A percentile compares a stretch with the other conserved stretches of the same genome.
Evolutionary conservation across 2,888 invertebrate species (phyloP).

Genomic region (Saturnia pavonia): DNA sequence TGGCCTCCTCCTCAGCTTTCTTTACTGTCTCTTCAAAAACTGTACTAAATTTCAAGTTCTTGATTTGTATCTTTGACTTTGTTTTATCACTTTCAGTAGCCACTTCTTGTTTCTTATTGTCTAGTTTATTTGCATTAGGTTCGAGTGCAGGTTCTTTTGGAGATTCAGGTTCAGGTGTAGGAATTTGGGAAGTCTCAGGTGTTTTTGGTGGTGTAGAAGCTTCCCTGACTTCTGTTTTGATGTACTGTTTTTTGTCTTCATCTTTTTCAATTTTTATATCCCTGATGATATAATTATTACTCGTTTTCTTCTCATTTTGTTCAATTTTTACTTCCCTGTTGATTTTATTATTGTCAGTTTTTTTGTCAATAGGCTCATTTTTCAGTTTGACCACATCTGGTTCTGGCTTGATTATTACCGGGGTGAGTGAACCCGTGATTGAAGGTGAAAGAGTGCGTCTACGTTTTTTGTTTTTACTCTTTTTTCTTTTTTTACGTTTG

Average conservation of each 20-base stretch:
- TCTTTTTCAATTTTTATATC: slow-evolving; percentile 34
- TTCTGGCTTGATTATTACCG: slow-evolving; percentile 51
- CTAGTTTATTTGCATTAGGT: slow-evolving; percentile 38
- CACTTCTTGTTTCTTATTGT: slow-evolving; percentile 52
- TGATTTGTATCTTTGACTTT: slow-evolving; percentile 84
- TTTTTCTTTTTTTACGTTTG: slow-evolving; percentile 83
- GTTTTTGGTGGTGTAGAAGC: slow-evolving; percentile 20
- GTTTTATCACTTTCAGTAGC: slow-evolving; percentile 61
- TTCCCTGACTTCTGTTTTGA: slow-evolving; percentile 56
- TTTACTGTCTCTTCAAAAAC: slow-evolving; percentile 85
- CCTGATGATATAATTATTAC: slow-evolving; percentile 41
- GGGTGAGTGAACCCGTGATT: slow-evolving; percentile 49
- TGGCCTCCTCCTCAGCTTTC: slow-evolving; percentile 83
- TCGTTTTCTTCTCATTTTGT: not conserved
- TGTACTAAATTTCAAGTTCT: slow-evolving; percentile 85
- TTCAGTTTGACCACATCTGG: slow-evolving; percentile 40
- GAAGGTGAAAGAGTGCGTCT: slow-evolving; percentile 52
- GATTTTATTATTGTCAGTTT: slow-evolving; percentile 38
- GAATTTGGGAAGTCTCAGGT: slow-evolving; percentile 51
- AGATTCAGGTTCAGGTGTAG: slow-evolving; percentile 72
- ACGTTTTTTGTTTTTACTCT: slow-evolving; percentile 67
- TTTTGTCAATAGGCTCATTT: slow-evolving; percentile 41
- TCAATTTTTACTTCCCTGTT: slow-evolving; percentile 41
- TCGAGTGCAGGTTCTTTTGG: slow-evolving; percentile 52
- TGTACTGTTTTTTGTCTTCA: slow-evolving; percentile 34